phyloP scores from a whole-genome alignment of 2,888 invertebrate genomes.

The Lypha dubia region DNA sequence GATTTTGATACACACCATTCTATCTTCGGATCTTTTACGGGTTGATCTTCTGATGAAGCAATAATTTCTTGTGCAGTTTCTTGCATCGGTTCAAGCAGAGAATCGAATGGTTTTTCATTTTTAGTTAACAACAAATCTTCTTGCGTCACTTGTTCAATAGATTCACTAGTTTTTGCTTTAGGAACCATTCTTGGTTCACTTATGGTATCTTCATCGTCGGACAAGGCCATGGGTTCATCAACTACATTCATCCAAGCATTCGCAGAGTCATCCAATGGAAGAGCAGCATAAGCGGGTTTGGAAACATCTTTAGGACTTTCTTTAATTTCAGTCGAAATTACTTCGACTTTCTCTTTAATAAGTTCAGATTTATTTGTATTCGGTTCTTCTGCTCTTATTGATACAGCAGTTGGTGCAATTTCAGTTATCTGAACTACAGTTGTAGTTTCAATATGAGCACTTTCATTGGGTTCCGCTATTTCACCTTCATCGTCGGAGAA shows the following conservation, averaged over 20 bases:
- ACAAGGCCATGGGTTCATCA: slow-evolving; percentile 75
- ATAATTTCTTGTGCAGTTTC: neutral
- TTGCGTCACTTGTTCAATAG: neutral
- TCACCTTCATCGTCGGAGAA: slow-evolving; percentile 80
- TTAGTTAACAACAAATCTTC: neutral
- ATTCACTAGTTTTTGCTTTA: neutral
- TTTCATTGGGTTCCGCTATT: neutral
- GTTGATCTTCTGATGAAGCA: neutral
- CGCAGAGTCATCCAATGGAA: slow-evolving; percentile 73
- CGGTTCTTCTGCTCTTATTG: neutral
- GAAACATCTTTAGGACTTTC: slow-evolving; percentile 14
- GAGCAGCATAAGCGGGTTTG: slow-evolving; percentile 73
- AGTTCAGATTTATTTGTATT: neutral
- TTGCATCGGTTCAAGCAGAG: slow-evolving; percentile 4
- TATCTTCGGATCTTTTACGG: neutral
- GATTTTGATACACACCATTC: slow-evolving; percentile 27
- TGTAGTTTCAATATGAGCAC: neutral
- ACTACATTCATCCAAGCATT: slow-evolving; percentile 59
- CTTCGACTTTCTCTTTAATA: neutral
- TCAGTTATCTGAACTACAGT: neutral
- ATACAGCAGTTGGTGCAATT: neutral
- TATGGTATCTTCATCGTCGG: slow-evolving; percentile 74
- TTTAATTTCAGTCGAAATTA: neutral
- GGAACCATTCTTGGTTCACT: neutral
- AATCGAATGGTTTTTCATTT: neutral